Evolutionary conservation across 2,113 vertebrate species (phyloP).

Genomic region (Xyrauchen texanus): DNA sequence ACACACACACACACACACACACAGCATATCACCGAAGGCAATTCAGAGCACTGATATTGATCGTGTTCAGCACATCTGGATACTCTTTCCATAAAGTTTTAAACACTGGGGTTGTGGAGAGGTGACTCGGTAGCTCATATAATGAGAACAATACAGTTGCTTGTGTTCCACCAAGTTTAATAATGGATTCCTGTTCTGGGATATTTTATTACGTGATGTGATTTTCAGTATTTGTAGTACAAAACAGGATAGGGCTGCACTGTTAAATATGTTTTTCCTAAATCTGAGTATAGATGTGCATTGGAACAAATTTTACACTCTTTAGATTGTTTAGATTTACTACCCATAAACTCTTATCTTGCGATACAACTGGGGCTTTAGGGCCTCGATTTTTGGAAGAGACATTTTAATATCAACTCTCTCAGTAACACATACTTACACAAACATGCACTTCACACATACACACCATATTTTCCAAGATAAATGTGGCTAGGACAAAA

Average conservation of each 20-base stretch:
- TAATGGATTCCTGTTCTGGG: constrained; percentile 9
- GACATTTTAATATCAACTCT: neutral
- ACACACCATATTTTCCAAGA: neutral
- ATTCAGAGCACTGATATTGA: constrained; percentile 12
- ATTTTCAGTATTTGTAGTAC: neutral
- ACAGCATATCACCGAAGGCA: neutral
- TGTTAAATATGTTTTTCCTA: neutral
- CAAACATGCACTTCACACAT: constrained; percentile 1
- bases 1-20: too few relatives aligned
- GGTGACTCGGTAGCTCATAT: constrained; percentile 6
- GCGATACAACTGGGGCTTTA: too few relatives aligned
- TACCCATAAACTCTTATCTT: too few relatives aligned
- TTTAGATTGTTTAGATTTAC: too few relatives aligned
- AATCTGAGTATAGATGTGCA: too few relatives aligned
- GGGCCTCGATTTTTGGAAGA: constrained; percentile 8
- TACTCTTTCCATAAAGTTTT: constrained; percentile 33
- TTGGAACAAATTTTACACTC: too few relatives aligned
- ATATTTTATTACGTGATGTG: neutral
- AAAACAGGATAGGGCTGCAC: neutral
- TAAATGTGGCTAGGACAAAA: neutral
- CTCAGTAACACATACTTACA: neutral
- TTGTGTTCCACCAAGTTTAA: neutral
- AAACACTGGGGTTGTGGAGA: constrained; percentile 24
- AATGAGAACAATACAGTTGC: neutral
- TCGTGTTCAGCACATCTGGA: constrained; percentile 16